Percentiles rank a stretch among this genome's conserved stretches.
phyloP scores from a whole-genome alignment of 2,113 vertebrate genomes.

The Aleadryas rufinucha region DNA sequence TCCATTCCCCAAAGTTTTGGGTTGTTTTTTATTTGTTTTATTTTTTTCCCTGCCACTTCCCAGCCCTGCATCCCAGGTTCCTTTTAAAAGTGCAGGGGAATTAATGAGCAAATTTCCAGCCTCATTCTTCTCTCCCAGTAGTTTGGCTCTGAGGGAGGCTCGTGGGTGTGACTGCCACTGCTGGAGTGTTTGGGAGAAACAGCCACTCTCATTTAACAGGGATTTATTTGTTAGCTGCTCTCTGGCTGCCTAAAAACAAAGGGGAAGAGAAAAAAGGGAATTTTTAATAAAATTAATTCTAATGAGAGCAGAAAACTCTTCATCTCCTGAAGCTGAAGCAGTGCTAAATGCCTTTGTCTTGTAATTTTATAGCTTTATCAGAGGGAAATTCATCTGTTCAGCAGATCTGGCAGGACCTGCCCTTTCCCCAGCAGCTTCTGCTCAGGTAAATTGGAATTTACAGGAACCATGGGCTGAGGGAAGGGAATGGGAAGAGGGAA shows the following conservation, averaged over 20 bases:
- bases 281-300: background rate
- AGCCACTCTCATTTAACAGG: background rate
- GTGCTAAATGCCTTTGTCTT: background rate
- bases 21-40: background rate
- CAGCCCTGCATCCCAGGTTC: background rate
- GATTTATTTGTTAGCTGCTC: background rate
- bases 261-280: background rate
- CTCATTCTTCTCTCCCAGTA: background rate
- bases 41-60: background rate
- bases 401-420: background rate
- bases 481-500: background rate
- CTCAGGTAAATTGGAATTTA: background rate
- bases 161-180: background rate
- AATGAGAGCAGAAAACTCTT: background rate
- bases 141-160: background rate
- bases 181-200: background rate
- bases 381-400: background rate
- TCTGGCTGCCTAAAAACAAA: background rate
- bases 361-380: background rate
- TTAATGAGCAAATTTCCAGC: constrained; percentile 3
- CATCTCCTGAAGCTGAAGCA: background rate
- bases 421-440: background rate
- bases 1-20: background rate
- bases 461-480: background rate
- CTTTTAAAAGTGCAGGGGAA: background rate